Evolutionary conservation across 2,113 vertebrate genomes (phyloP), one percentile per base, ranked within the genome.

Genomic region (Chelonoidis abingdonii): DNA sequence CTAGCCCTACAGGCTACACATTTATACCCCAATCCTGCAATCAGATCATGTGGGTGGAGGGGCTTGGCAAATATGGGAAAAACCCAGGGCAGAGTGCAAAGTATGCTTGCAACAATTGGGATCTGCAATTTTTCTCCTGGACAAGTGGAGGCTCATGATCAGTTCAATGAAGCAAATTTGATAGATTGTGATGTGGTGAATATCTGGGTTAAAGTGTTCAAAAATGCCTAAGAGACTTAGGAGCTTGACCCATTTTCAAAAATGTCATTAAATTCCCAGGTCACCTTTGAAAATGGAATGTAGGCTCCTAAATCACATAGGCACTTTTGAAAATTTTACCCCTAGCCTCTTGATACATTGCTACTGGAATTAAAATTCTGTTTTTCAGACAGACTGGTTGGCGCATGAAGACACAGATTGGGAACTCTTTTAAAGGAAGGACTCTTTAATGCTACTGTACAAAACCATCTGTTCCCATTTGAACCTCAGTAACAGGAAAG

Each of bases 51-150:
- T 65, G 31, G 10, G 10, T 2, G 14, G 14, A 14, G 6, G 14
- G 35, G 6, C 14, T n/a, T 81, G 21, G 50, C 21, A 53, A 53
- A n/a, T 49, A 80, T 24, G 5, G 12, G 21, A 72, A 88, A 79
- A 12, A 84, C 78, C 47, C 2, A 83, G 80, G 14, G 84, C 5
- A 84, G 3, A 31, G 62, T 83, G 89, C 80, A 10, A 29, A 75
- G 69, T 41, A 9, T 41, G 38, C 4, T 16, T 50, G 2, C 1
- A 80, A 53, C 29, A 76, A 8, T 38, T n/a, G 0, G 57, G 79
- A 76, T 14, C 10, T 80, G 14, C 0, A 17, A 27, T 27, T 56
- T 38, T 2, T 1, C 10, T 57, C 78, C 50, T 14, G 0, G 31
- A 38, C 2, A 65, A 49, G 25, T 62, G 35, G 5, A 89, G 35